Evolutionary conservation across 2,113 vertebrate genomes (phyloP).

Genomic region (Cygnus buccinator): DNA sequence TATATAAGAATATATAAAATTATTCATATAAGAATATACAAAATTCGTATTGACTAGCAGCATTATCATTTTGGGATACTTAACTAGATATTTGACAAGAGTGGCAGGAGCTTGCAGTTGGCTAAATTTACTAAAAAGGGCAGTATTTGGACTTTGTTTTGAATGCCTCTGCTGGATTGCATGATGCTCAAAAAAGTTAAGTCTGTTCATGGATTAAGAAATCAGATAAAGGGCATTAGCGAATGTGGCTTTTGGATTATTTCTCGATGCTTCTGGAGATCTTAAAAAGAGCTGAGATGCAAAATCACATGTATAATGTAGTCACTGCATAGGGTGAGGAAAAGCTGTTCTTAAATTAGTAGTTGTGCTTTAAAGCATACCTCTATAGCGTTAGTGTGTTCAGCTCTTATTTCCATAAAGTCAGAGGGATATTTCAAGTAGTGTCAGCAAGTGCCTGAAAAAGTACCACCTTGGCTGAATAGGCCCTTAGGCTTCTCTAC

Average conservation of each 20-base stretch:
- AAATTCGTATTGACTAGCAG: not conserved
- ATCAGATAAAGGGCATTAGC: rapidly evolving
- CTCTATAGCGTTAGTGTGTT: not conserved
- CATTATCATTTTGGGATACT: not conserved
- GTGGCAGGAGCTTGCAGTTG: not conserved
- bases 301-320: not conserved
- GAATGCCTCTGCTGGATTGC: not conserved
- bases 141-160: not conserved
- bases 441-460: not conserved
- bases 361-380: not conserved
- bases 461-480: not conserved
- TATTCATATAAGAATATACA: too few relatives aligned
- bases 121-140: not conserved
- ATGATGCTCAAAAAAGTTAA: not conserved
- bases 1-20: too few relatives aligned
- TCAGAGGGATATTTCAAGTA: not conserved
- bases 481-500: not conserved
- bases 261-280: not conserved
- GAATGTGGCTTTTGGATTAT: not conserved
- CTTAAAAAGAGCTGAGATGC: not conserved
- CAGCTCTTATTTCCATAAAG: not conserved
- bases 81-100: not conserved
- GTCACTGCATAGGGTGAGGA: not conserved
- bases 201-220: not conserved
- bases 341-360: not conserved